phyloP scores from a whole-genome alignment of 2,888 invertebrate species.

The Ommatoiulus sabulosus region DNA sequence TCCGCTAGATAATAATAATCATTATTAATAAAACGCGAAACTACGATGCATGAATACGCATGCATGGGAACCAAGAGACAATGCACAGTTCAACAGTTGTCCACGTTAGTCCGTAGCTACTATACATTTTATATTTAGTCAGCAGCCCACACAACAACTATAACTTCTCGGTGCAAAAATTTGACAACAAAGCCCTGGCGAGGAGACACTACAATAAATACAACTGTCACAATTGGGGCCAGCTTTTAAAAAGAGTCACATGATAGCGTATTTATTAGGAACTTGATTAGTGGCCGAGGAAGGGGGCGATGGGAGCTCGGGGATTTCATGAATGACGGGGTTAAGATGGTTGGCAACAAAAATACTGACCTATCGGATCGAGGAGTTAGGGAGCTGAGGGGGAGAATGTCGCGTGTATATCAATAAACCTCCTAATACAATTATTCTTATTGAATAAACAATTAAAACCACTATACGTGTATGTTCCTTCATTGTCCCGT shows the following conservation, averaged over 20 bases:
- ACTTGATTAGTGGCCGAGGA: slow-evolving; percentile 2
- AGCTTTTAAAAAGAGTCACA: slow-evolving; percentile 42
- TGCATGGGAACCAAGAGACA: neutral
- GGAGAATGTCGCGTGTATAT: neutral
- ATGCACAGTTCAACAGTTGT: neutral
- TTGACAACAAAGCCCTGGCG: slow-evolving; percentile 18
- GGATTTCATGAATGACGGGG: slow-evolving; percentile 41
- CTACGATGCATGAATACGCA: neutral
- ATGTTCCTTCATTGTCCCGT: slow-evolving; percentile 6
- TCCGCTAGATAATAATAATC: neutral
- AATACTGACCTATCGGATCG: slow-evolving; percentile 7
- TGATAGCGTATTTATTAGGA: slow-evolving; percentile 37
- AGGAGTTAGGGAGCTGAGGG: neutral
- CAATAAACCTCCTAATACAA: neutral
- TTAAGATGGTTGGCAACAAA: slow-evolving; percentile 25
- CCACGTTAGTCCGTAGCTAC: neutral
- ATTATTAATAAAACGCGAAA: neutral
- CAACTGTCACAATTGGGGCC: slow-evolving; percentile 41
- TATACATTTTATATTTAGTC: neutral
- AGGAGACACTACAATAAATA: slow-evolving; percentile 16
- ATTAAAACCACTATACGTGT: neutral
- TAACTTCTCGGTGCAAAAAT: neutral
- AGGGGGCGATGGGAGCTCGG: slow-evolving; percentile 26
- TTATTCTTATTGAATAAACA: slow-evolving; percentile 39
- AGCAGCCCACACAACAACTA: slow-evolving; percentile 32